These are phyloP conservation scores for Mylabris phalerata DNA, from an alignment of 1,140 invertebrate species.

Conservation along the genomic window DNA sequence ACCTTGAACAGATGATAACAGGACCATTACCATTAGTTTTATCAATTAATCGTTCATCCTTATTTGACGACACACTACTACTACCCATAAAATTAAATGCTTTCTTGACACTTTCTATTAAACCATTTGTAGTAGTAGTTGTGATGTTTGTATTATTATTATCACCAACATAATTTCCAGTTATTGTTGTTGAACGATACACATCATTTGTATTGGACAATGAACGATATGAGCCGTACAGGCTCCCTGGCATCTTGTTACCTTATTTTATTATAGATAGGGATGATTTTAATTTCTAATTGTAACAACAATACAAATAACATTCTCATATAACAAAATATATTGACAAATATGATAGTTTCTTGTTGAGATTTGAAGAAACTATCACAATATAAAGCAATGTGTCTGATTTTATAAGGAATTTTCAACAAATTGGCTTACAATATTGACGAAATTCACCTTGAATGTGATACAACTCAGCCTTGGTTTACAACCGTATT, in stretches of 20 bases:
- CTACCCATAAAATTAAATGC: slow-evolving; percentile 52
- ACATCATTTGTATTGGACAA: slow-evolving; percentile 54
- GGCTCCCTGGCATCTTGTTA: slow-evolving; percentile 49
- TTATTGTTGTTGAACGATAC: slow-evolving; percentile 57
- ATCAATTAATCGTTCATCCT: slow-evolving; percentile 49
- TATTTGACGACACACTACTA: slow-evolving; percentile 39
- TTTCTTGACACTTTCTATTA: slow-evolving; percentile 57
- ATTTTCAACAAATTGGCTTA: neutral
- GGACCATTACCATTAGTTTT: slow-evolving; percentile 30
- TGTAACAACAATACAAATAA: neutral
- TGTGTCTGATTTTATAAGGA: neutral
- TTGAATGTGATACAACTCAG: too few species aligned
- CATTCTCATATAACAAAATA: neutral
- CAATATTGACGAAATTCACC: too few species aligned
- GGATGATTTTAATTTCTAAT: too few species aligned
- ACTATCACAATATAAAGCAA: neutral
- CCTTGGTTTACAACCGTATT: too few species aligned
- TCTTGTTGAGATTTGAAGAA: neutral
- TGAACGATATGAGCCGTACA: slow-evolving; percentile 56
- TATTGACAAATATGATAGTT: neutral
- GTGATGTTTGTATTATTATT: too few species aligned
- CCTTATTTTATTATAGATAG: slow-evolving; percentile 7
- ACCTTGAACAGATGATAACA: slow-evolving; percentile 50
- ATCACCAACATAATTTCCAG: slow-evolving; percentile 39
- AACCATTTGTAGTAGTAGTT: slow-evolving; percentile 45